These are phyloP conservation scores for Percopsis transmontana DNA, from an alignment of 2,113 vertebrate species.

Conservation along the genomic window DNA sequence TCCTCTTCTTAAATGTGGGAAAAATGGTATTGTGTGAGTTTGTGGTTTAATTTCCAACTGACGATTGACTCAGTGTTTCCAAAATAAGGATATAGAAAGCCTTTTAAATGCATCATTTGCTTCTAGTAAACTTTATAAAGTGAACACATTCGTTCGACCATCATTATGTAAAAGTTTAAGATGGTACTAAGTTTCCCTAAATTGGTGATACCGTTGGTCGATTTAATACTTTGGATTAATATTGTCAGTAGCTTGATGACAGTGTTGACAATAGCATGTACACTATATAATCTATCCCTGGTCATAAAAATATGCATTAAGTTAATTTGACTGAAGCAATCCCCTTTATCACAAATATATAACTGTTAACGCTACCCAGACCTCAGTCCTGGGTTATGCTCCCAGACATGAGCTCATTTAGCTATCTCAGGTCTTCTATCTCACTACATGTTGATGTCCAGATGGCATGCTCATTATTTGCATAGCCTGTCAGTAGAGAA, in stretches of 20 bases:
- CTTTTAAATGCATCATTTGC: conserved; percentile 14
- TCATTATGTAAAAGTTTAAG: background rate
- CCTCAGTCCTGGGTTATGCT: conserved; percentile 32
- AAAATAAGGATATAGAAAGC: conserved; percentile 14
- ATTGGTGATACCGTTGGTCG: no score
- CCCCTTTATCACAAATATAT: conserved; percentile 21
- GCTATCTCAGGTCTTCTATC: conserved; percentile 55
- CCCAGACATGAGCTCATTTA: conserved; percentile 48
- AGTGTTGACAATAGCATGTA: no score
- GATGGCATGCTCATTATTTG: conserved; percentile 52
- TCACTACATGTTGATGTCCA: conserved; percentile 43
- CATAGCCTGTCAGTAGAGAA: conserved; percentile 42
- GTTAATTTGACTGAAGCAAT: conserved; percentile 1
- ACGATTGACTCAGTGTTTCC: conserved; percentile 34
- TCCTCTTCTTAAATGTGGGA: background rate
- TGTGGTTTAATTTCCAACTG: conserved; percentile 26
- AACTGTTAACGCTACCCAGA: conserved; percentile 21
- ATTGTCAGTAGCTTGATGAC: no score
- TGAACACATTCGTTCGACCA: background rate
- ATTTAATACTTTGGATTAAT: no score
- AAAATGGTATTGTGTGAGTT: conserved; percentile 26
- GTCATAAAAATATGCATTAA: no score
- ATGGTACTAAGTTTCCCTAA: background rate
- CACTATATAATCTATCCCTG: no score
- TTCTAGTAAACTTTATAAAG: conserved; percentile 5